Evolutionary conservation across 2,113 vertebrate species (phyloP), one percentile per base, ranked within the genome.

Genomic region (Numida meleagris): DNA sequence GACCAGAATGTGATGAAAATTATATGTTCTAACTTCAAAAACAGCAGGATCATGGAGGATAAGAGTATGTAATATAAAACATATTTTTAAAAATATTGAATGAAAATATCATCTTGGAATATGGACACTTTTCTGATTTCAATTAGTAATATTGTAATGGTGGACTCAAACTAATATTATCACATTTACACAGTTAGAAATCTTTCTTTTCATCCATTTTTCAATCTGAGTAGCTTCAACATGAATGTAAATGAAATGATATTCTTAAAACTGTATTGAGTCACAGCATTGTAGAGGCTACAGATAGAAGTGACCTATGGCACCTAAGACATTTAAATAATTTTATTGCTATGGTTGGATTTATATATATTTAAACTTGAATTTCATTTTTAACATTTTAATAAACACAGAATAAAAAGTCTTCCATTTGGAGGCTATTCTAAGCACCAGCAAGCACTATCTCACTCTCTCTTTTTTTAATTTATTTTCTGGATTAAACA

Each of bases 21-120:
- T 15, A 2, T 21, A 83, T 27, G 9, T 77, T 94, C 67, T 31
- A 72, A 18, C 2, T 10, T 65, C 11, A 88, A 53, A 71, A 82
- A 3, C 1, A 40, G 6, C 25, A n/a, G n/a, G n/a, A n/a, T n/a
- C n/a, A n/a, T 2, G 71, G 23, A 29, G 5, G 5, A 33, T 16
- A 45, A 29, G 3, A 15, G 9, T 81, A 51, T 50, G 9, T 65
- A 13, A 24, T 85, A 71, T 29, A 65, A 63, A 83, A 58, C 0
- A 13, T 55, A 34, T 14, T 68, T 57, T n/a, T n/a, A n/a, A 7
- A 55, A 34, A 0, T 21, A 77, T 73, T 67, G 6, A 4, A 40
- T 75, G 4, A 82, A 88, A 50, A 38, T 58, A 19, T 6, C 19
- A 9, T 40, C 38, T 7, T 46, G 8, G 25, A 42, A 79, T 36